Conservation (phyloP, 2,113 vertebrate species). For the Chamaea fasciata region DNA sequence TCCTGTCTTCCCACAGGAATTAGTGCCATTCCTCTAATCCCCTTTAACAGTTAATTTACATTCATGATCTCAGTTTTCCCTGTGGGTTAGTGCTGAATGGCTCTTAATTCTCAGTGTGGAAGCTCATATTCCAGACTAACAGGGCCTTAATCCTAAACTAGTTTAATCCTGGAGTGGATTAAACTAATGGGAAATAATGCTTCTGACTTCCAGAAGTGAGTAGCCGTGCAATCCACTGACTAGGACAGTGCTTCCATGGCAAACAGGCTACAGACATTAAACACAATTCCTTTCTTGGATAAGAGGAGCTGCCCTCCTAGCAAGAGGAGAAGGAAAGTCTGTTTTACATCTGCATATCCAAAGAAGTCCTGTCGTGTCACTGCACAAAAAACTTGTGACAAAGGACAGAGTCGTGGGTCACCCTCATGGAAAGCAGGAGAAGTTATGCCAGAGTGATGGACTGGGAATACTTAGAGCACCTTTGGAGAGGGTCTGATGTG, state of each 20-base stretch:
- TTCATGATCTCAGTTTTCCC: not conserved
- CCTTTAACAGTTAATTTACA: not conserved
- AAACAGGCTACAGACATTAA: not conserved
- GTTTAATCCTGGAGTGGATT: not conserved
- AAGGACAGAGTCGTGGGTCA: not conserved
- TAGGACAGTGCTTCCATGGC: not conserved
- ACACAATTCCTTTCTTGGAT: not conserved
- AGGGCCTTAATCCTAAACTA: not conserved
- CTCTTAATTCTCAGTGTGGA: not conserved
- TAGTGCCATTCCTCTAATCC: not conserved
- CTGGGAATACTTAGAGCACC: not conserved
- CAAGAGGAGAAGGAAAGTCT: not conserved
- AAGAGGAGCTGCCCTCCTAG: not conserved
- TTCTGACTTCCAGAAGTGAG: not conserved
- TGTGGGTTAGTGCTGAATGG: not conserved
- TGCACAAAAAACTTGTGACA: not conserved
- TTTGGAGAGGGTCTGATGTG: not conserved
- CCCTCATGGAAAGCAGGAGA: not conserved
- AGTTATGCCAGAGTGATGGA: not conserved
- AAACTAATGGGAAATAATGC: not conserved
- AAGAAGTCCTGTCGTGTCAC: not conserved
- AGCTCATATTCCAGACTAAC: not conserved
- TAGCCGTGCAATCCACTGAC: not conserved
- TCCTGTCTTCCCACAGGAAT: conserved; percentile 2
- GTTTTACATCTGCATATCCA: not conserved